A percentile compares a stretch with the other conserved stretches of the same genome.
phyloP scores from a whole-genome alignment of 37 sponge, comb jelly and placozoan genomes.

The Hormiphora californensis region DNA sequence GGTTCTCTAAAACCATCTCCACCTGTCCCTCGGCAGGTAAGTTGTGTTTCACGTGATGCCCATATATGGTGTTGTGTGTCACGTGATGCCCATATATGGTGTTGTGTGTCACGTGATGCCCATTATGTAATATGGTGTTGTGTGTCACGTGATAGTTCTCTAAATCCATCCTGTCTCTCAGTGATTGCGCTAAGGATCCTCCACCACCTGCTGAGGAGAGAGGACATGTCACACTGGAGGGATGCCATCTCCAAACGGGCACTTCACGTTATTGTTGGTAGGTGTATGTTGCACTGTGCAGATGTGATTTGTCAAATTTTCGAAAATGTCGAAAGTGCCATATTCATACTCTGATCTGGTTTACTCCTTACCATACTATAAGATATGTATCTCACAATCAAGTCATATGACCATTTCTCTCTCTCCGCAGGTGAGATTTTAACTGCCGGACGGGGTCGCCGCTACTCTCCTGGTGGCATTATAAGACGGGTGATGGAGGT shows the following conservation, averaged over 20 bases:
- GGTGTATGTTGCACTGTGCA: background rate
- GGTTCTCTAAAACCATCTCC: background rate
- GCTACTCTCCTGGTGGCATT: slow-evolving; percentile 15
- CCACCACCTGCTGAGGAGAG: background rate
- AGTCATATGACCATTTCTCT: no score
- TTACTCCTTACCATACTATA: no score
- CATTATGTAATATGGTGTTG: no score
- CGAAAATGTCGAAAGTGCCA: no score
- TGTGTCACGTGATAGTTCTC: no score
- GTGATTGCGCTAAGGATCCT: slow-evolving; percentile 18
- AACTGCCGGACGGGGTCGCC: background rate
- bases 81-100: no score
- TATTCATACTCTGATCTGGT: no score
- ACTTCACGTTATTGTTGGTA: slow-evolving; percentile 10
- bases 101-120: no score
- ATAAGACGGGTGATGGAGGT: slow-evolving; percentile 24
- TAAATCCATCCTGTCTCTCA: no score
- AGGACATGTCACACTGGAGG: background rate
- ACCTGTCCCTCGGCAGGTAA: background rate
- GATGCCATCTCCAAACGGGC: background rate
- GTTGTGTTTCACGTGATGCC: no score
- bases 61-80: no score
- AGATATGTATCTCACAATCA: no score
- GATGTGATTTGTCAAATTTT: background rate
- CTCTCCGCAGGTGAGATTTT: slow-evolving; percentile 36